Evolutionary conservation across 2,888 invertebrate species (phyloP).

Genomic region (Diogma glabrata): DNA sequence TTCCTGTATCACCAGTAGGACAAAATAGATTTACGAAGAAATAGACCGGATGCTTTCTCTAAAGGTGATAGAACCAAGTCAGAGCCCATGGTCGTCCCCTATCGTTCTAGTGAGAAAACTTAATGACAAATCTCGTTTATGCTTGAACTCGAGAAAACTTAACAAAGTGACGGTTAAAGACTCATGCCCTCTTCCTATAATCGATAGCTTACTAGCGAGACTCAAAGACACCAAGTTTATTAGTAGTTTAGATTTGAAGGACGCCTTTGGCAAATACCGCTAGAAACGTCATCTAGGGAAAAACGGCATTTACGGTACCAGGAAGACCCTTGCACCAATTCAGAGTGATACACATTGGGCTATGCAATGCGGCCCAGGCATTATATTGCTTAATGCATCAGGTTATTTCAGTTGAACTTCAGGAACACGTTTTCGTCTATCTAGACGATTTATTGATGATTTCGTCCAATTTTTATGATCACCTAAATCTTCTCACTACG

Average conservation of each 20-base stretch:
- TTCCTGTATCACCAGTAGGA: conserved; percentile 18
- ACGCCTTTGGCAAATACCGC: conserved; percentile 13
- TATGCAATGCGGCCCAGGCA: conserved; percentile 13
- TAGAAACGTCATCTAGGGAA: conserved; percentile 16
- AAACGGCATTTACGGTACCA: conserved; percentile 20
- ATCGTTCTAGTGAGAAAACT: conserved; percentile 21
- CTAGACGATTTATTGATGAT: conserved; percentile 8
- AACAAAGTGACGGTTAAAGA: conserved; percentile 6
- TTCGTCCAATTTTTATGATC: conserved; percentile 3
- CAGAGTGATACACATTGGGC: conserved; percentile 16
- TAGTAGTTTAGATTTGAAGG: no score
- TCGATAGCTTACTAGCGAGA: conserved; percentile 7
- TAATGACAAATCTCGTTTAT: not conserved
- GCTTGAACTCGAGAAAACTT: conserved; percentile 8
- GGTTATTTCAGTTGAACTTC: conserved; percentile 18
- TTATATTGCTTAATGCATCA: conserved; percentile 21
- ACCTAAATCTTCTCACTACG: not conserved
- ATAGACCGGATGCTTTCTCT: conserved; percentile 25
- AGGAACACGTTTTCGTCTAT: conserved; percentile 13
- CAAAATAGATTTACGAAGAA: conserved; percentile 20
- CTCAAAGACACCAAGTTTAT: conserved; percentile 21
- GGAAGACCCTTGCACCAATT: conserved; percentile 15
- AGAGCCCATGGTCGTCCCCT: conserved; percentile 24
- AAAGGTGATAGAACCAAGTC: conserved; percentile 24
- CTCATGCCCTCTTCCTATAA: conserved; percentile 10